Base-by-base conservation (phyloP, 1,140 invertebrate genomes). In the Caenorhabditis inopinata region DNA sequence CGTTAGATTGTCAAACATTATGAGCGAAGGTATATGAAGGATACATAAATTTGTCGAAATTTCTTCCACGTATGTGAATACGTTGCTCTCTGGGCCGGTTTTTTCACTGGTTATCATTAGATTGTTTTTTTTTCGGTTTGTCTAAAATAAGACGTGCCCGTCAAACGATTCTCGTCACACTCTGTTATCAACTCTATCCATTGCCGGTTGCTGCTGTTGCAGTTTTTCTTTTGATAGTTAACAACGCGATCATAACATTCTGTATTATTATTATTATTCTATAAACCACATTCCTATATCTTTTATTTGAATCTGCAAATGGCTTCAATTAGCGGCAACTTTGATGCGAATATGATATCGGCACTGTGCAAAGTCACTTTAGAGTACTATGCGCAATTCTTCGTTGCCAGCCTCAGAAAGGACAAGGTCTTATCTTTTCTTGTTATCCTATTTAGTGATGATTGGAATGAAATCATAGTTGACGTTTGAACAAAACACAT, bases 381-480 rank as follows among this genome's bases (percentile, higher is more conserved):
- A 12, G 38, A 49, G 21, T 76, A 76, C 49, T 76, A 76, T 76
- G 74, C 46, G 25, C 74, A 76, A 25, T 35, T 45, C 46, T 9
- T 76, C 27, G 46, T 32, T 32, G 35, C 27, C 74, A 47, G 46
- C 49, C 35, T 76, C 45, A 47, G 68, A 45, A 45, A 38, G 38
- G 62, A 42, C 18, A 74, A 45, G 45, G 68, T 74, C 68, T 47
- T 18, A 9, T 9, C 1, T 47, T 23, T 21, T 46, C 12, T 32
- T 75, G 12, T n/a, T 46, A 46, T 46, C 42, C 14, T 35, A 9
- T 23, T 18, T 46, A 75, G 23, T 21, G 14, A 75, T 12, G 42
- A 76, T 76, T 18, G 27, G n/a, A n/a, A n/a, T n/a, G 29, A 76
- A 76, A 47, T 74, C 38, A 27, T 73, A 23, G 11, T 74, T 74